Base-by-base conservation (phyloP, 2,797 vertebrate species). In the Pangasius djambal region DNA sequence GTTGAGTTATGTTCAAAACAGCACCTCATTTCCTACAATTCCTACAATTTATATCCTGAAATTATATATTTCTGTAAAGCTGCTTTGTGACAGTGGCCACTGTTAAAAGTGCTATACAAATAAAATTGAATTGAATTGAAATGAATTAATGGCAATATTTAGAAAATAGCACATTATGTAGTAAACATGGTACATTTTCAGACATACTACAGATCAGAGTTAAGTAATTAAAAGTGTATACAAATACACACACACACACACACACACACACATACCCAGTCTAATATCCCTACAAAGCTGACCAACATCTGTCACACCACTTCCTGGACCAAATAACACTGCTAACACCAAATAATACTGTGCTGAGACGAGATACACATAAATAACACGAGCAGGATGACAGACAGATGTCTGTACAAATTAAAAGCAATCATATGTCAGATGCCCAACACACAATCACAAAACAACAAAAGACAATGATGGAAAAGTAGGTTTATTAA, bases 271-370 rank as follows among this genome's bases (percentile, higher is more conserved):
- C 44, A 57, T 85, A 85, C 84, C 72, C 78, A 57, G 82, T 34
- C 65, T 63, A 90, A 88, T 91, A 91, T 91, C 90, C 90, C 44
- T 52, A 67, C 86, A 92, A 92, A 92, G 89, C 92, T 92, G 91
- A 91, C 55, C 79, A 91, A 92, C 92, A 92, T 90, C 92, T 92
- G 91, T 90, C 85, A 88, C 88, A 86, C 65, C 85, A 86, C 65
- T 89, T 87, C 82, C 61, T 78, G 89, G 48, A 86, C 75, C 86
- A 85, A 88, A 89, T 89, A 90, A 89, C 78, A 90, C 74, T 86
- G 28, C 55, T 75, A 61, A 44, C n/a, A 61, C 52, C 34, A 92
- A 88, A 89, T 89, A 75, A 61, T 82, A 78, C 77, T 67, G 69
- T 40, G 52, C 77, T 72, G 85, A n/a, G 61, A 88, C 37, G 31